Percentiles rank a stretch among this genome's conserved stretches.
Evolutionary conservation across 2,888 invertebrate species (phyloP).

Genomic region (Heteromurus nitidus): DNA sequence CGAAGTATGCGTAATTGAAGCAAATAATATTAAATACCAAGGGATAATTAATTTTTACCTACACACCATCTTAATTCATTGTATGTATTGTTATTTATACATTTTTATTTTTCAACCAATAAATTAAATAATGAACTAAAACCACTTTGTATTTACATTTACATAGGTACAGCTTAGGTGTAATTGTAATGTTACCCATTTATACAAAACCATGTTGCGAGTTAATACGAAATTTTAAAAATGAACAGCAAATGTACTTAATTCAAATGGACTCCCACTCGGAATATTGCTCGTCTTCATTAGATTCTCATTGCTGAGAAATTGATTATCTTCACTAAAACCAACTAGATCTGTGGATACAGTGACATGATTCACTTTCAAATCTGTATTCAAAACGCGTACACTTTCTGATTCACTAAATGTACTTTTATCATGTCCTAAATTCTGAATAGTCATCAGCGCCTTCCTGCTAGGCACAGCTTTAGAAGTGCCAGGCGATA

Average conservation of each 20-base stretch:
- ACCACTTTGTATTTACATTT: too few relatives aligned
- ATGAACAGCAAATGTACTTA: slow-evolving; percentile 32
- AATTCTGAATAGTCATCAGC: slow-evolving; percentile 68
- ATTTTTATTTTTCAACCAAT: too few relatives aligned
- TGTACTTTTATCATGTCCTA: slow-evolving; percentile 51
- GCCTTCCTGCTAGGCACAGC: slow-evolving; percentile 67
- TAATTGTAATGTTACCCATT: too few relatives aligned
- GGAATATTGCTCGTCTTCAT: slow-evolving; percentile 18
- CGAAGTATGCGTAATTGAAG: too few relatives aligned
- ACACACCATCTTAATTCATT: too few relatives aligned
- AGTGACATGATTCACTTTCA: slow-evolving; percentile 34
- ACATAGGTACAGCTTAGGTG: too few relatives aligned
- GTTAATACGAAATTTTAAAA: slow-evolving; percentile 29
- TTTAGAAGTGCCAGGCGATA: slow-evolving; percentile 84
- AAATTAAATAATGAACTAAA: too few relatives aligned
- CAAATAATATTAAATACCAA: too few relatives aligned
- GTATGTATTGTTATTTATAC: too few relatives aligned
- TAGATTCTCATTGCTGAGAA: background rate
- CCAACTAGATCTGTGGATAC: slow-evolving; percentile 40
- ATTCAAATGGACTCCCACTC: slow-evolving; percentile 43
- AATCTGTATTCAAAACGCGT: slow-evolving; percentile 21
- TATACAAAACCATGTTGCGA: too few relatives aligned
- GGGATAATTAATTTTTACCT: too few relatives aligned
- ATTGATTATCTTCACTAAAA: background rate
- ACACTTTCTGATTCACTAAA: background rate